Evolutionary conservation across 2,797 vertebrate species (phyloP), one percentile per base, ranked within the genome.

Genomic region (Acrossocheilus wenchowensis): DNA sequence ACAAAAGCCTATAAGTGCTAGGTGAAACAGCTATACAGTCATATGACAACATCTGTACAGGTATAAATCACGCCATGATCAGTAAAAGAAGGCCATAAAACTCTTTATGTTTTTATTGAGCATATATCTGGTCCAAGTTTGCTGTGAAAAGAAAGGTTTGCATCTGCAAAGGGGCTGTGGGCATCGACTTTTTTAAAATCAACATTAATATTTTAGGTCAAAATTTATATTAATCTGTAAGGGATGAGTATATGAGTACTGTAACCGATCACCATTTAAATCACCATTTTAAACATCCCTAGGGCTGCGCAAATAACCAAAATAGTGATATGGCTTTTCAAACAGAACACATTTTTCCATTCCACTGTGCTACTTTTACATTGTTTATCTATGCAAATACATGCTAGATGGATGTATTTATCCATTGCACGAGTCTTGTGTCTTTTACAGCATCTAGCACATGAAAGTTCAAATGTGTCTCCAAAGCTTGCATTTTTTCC

Each of bases 1-100:
- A 84, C 82, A 88, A 78, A 88, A 85, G 88, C 84, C 80, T 5
- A 84, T 81, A 82, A 66, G 69, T 62, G 15, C 50, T 72, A 19
- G 69, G 36, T 43, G 45, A 79, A 88, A 82, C 64, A 21, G 57
- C 54, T 48, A 78, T 41, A 60, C 39, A 9, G 12, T 50, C 60
- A 77, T 30, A 6, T 15, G 48, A 68, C 34, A 69, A 12, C 26
- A 17, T 45, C 68, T 86, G 48, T 54, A 75, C 54, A 57, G 23
- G 60, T 81, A 83, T 85, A 86, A 48, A 81, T 72, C 39, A 71
- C 0, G 0, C 19, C 14, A 73, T 39, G 3, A 12, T 50, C 19
- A 8, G 30, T 41, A n/a, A 26, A 72, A 57, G 0, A 52, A 64
- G 6, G 41, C 69, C 52, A 64, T 34, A 62, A 60, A 39, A 15